phyloP scores from a whole-genome alignment of 2,888 invertebrate species.

The Philonicus albiceps region DNA sequence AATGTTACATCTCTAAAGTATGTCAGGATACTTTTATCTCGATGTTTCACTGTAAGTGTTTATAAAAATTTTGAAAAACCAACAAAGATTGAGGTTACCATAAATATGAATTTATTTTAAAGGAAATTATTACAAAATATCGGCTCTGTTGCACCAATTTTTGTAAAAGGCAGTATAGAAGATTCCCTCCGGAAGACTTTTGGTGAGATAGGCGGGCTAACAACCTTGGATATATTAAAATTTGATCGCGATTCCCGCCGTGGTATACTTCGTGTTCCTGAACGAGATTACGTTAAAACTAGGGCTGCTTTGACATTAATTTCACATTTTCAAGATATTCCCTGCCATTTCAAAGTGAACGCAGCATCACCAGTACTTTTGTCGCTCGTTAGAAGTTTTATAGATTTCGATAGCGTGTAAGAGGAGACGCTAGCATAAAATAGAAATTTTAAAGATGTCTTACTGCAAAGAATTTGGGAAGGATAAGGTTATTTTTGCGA shows the following conservation, averaged over 20 bases:
- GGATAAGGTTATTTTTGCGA: constrained; percentile 83
- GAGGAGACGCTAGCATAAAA: neutral
- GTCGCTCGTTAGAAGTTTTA: constrained; percentile 54
- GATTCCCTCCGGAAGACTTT: constrained; percentile 66
- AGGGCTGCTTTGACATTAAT: constrained; percentile 68
- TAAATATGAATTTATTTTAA: constrained; percentile 38
- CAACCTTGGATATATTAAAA: constrained; percentile 67
- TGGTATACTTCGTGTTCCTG: constrained; percentile 67
- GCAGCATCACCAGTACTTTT: constrained; percentile 65
- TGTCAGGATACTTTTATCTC: constrained; percentile 65
- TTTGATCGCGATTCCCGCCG: constrained; percentile 63
- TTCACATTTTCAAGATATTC: constrained; percentile 63
- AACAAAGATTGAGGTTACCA: neutral
- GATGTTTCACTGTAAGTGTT: constrained; percentile 68
- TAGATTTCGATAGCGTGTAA: constrained; percentile 44
- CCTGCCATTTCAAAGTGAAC: constrained; percentile 67
- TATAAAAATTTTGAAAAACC: neutral
- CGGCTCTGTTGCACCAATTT: constrained; percentile 64
- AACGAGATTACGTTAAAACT: constrained; percentile 66
- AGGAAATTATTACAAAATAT: constrained; percentile 64
- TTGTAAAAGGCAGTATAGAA: constrained; percentile 68
- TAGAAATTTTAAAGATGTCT: constrained; percentile 62
- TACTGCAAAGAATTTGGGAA: constrained; percentile 70
- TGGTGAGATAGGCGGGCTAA: constrained; percentile 68
- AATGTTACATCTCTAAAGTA: constrained; percentile 46